Evolutionary conservation across 1,140 invertebrate species (phyloP).

Genomic region (Oedothorax gibbosus): DNA sequence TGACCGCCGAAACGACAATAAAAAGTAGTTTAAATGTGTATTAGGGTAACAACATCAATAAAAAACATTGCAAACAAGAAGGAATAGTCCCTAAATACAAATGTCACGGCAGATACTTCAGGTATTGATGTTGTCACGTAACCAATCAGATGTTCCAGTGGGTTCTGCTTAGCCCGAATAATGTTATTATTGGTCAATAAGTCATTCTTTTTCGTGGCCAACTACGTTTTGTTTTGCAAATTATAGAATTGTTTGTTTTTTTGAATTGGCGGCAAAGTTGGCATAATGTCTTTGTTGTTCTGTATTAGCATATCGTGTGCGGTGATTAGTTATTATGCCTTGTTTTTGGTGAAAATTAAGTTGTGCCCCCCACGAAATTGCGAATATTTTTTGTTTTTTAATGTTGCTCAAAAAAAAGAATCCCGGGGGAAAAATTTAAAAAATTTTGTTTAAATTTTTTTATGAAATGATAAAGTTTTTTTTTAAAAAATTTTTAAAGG

Average conservation of each 20-base stretch:
- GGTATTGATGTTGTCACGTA: constrained; percentile 54
- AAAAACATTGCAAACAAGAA: constrained; percentile 52
- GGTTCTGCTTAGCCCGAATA: constrained; percentile 2
- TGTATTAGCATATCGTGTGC: too few relatives aligned
- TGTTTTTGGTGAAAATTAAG: too few relatives aligned
- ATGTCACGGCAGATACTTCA: constrained; percentile 34
- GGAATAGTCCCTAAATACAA: constrained; percentile 32
- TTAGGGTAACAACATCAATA: constrained; percentile 2
- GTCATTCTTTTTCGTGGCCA: constrained; percentile 47
- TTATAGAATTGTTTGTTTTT: neutral
- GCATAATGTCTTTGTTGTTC: too few relatives aligned
- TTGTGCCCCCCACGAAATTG: too few relatives aligned
- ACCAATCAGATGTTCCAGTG: constrained; percentile 41
- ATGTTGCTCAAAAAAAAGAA: too few relatives aligned
- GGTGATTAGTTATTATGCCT: too few relatives aligned
- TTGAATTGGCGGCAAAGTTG: too few relatives aligned
- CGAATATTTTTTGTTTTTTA: too few relatives aligned
- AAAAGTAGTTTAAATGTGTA: neutral
- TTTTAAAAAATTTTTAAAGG: too few relatives aligned
- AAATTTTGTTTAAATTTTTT: too few relatives aligned
- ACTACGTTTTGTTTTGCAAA: constrained; percentile 40
- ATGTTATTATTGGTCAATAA: constrained; percentile 56
- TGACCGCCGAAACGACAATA: constrained; percentile 5
- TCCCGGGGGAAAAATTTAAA: too few relatives aligned
- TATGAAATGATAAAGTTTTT: too few relatives aligned